A percentile compares a stretch with the other conserved stretches of the same genome.
Conservation (phyloP, 1,140 invertebrate genomes). For the Eurytemora carolleeae region DNA sequence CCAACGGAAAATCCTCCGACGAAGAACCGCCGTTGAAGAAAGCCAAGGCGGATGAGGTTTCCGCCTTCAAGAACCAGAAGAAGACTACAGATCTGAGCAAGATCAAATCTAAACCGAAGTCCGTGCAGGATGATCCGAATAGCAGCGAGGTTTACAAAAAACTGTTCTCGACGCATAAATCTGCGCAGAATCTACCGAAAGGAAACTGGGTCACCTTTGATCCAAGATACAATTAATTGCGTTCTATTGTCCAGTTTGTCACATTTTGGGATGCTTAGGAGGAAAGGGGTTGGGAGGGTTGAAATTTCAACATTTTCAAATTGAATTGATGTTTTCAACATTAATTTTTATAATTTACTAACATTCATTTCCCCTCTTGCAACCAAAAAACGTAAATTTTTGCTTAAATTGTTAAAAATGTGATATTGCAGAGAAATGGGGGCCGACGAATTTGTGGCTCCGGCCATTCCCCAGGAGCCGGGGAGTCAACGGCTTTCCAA, state of each 20-base stretch:
- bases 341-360: too few relatives aligned
- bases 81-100: constrained; percentile 16
- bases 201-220: constrained; percentile 97
- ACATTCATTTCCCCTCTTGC: too few relatives aligned
- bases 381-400: too few relatives aligned
- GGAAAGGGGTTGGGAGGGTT: too few relatives aligned
- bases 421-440: too few relatives aligned
- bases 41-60: not conserved
- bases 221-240: constrained; percentile 55
- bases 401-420: too few relatives aligned
- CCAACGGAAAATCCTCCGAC: not conserved
- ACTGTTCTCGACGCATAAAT: constrained; percentile 72
- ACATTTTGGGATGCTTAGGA: too few relatives aligned
- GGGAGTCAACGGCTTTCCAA: constrained; percentile 47
- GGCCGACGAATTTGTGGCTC: not conserved
- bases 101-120: constrained; percentile 12
- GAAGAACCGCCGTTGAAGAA: not conserved
- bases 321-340: too few relatives aligned
- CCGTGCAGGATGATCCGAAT: constrained; percentile 70
- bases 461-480: constrained; percentile 1
- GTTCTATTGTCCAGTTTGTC: too few relatives aligned
- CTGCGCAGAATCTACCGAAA: constrained; percentile 58
- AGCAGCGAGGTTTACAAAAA: constrained; percentile 80
- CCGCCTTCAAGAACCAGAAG: constrained; percentile 14
- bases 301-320: too few relatives aligned